Conservation (phyloP, 92 coral and sea anemone genomes). For the Phymanthus crucifer region DNA sequence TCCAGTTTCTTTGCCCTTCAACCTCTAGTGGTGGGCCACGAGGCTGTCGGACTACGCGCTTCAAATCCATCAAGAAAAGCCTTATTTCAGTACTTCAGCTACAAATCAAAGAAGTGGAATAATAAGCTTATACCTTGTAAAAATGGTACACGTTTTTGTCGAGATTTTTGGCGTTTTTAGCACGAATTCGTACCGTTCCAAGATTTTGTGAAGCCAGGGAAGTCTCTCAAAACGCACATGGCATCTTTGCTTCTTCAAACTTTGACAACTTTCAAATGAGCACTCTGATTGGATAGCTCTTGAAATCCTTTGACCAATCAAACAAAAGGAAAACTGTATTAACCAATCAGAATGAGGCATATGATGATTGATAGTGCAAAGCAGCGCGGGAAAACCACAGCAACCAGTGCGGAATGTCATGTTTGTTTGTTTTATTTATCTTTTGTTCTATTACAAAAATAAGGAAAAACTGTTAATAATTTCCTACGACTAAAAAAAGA, state of each 20-base stretch:
- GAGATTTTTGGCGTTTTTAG: neutral
- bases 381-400: slow-evolving; percentile 4
- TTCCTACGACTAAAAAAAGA: no score
- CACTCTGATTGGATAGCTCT: neutral
- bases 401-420: neutral
- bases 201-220: neutral
- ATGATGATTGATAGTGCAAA: neutral
- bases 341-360: slow-evolving; percentile 1
- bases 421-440: neutral
- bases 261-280: slow-evolving; percentile 17
- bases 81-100: neutral
- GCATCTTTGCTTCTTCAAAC: slow-evolving; percentile 8
- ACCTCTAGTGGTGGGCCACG: slow-evolving; percentile 25
- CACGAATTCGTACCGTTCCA: neutral
- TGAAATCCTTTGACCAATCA: neutral
- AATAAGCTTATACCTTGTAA: neutral
- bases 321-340: neutral
- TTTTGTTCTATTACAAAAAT: neutral
- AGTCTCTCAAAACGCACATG: neutral
- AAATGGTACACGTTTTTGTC: neutral
- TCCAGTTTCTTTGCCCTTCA: neutral
- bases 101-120: no score
- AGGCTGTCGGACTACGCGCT: slow-evolving; percentile 23
- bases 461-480: neutral
- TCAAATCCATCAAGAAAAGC: neutral